Percentiles rank a stretch among this genome's conserved stretches.
Evolutionary conservation across 2,797 vertebrate species (phyloP).

Genomic region (Sebastes aleutianus): DNA sequence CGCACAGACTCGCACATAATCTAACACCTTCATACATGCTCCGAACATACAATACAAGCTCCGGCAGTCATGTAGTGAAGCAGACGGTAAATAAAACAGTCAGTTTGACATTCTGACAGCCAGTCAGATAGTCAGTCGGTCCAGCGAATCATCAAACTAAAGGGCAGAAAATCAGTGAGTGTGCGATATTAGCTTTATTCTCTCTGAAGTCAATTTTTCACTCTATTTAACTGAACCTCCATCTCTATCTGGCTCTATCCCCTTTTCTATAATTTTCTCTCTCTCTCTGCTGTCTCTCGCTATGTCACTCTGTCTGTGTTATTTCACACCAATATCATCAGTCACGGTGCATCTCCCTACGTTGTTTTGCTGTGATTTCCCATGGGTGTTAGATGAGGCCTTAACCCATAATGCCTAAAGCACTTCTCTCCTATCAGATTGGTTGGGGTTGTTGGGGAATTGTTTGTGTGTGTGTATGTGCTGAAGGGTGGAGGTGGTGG

Average conservation of each 20-base stretch:
- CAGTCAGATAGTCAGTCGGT: not conserved
- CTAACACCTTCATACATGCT: slow-evolving; percentile 4
- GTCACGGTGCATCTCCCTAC: slow-evolving; percentile 75
- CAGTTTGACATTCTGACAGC: not conserved
- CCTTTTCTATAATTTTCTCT: slow-evolving; percentile 32
- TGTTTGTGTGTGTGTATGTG: slow-evolving; percentile 26
- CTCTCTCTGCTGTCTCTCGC: not conserved
- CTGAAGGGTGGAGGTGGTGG: not conserved
- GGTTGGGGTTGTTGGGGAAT: slow-evolving; percentile 55
- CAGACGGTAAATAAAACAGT: slow-evolving; percentile 7
- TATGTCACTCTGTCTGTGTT: slow-evolving; percentile 41
- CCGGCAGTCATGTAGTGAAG: not conserved
- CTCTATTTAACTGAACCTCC: slow-evolving; percentile 55
- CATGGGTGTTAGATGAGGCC: slow-evolving; percentile 70
- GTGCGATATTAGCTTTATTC: slow-evolving; percentile 45
- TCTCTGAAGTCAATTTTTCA: slow-evolving; percentile 48
- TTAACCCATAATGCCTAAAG: slow-evolving; percentile 72
- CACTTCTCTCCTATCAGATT: slow-evolving; percentile 68
- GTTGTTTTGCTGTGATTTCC: slow-evolving; percentile 78
- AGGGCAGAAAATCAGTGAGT: slow-evolving; percentile 23
- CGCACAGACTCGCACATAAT: not conserved
- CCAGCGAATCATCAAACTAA: slow-evolving; percentile 33
- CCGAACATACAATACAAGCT: slow-evolving; percentile 20
- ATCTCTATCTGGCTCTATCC: slow-evolving; percentile 23
- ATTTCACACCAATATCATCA: slow-evolving; percentile 74